Percentiles rank a stretch among this genome's conserved stretches.
Conservation (phyloP, 2,113 vertebrate species). For the Gallinago media region DNA sequence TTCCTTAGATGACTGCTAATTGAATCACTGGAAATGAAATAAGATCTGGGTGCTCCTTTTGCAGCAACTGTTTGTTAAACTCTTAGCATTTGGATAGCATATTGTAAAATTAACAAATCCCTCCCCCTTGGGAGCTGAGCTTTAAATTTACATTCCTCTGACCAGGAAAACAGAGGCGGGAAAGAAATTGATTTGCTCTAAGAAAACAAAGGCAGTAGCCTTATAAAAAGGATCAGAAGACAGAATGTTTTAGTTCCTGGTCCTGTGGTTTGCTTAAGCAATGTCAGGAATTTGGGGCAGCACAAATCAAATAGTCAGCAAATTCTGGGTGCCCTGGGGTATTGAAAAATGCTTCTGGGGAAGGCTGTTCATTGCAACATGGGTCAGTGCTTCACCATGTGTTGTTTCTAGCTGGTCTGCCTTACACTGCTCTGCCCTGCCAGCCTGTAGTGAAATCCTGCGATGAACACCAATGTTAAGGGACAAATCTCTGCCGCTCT, state of each 20-base stretch:
- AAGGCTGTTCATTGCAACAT: background rate
- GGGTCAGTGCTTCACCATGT: conserved; percentile 19
- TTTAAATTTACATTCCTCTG: background rate
- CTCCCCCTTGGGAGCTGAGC: background rate
- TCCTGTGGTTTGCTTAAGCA: conserved; percentile 32
- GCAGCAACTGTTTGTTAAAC: background rate
- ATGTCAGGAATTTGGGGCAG: conserved; percentile 20
- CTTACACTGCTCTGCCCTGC: background rate
- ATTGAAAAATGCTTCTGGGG: conserved; percentile 30
- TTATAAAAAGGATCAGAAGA: background rate
- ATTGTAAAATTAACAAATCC: background rate
- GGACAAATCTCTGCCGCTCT: background rate
- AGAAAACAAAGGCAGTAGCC: background rate
- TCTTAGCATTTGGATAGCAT: background rate
- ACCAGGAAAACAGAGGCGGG: background rate
- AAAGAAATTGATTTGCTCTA: background rate
- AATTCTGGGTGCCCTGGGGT: conserved; percentile 17
- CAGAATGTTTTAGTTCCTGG: background rate
- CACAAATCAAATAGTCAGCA: conserved; percentile 30
- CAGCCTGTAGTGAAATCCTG: background rate
- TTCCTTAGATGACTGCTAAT: background rate
- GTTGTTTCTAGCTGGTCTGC: background rate
- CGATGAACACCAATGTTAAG: accelerated
- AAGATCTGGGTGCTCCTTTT: background rate
- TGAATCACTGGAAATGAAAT: background rate